Evolutionary conservation across 1,140 invertebrate species (phyloP), one percentile per base, ranked within the genome.

Genomic region (Bombus waltoni): DNA sequence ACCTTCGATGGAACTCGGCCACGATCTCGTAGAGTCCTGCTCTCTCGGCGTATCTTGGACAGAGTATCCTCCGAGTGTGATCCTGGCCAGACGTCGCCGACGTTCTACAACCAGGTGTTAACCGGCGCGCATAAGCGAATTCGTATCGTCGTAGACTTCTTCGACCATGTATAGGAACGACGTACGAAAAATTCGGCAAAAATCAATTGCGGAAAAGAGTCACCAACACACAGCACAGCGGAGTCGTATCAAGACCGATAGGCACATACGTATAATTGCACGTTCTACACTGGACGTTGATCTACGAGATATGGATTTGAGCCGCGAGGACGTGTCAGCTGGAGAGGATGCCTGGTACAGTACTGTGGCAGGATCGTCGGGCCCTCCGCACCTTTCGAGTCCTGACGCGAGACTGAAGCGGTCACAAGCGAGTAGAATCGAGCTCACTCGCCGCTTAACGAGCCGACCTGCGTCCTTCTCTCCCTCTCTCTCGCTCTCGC

Each of bases 391-490:
- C 89, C 92, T 93, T 90, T 92, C 92, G 92, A 93, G 93, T 93
- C 92, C 88, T 92, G 88, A 88, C 91, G 92, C 90, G 91, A 92
- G 92, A 93, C 93, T 93, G 91, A 92, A 81, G 78, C 78, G 81
- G 40, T 85, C 83, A 53, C 53, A 78, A 47, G 85, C 88, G 70
- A 91, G 73, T 47, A 59, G 53, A 68, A 70, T 73, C 85, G 57
- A 82, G 78, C 47, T 47, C 81, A 84, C 86, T 53, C 47, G 88
- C 83, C 65, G 89, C 87, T 81, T 80, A 78, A 88, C 38, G 65
- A 42, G 59, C 62, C 38, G 57, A 32, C 47, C 72, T 40, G 35
- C 59, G 22, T 80, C 28, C 77, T 42, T 89, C 87, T 88, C 86
- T 74, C 75, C 83, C 44, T 77, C 74, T 87, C 83, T 65, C 83